Evolutionary conservation across 2,797 vertebrate species (phyloP).

Genomic region (Phoebastria nigripes): DNA sequence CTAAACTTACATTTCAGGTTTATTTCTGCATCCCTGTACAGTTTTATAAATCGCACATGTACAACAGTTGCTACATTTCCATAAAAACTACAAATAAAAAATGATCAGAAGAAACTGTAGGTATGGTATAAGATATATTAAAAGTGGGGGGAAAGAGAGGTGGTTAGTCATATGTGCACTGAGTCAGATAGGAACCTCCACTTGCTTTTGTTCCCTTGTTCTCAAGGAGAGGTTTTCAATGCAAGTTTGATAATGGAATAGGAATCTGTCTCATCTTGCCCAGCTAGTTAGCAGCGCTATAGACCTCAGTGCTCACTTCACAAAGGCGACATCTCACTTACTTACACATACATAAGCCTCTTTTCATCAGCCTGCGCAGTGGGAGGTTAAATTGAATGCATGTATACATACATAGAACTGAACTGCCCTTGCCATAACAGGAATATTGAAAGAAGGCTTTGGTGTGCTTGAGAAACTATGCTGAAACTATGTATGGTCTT

Average conservation of each 20-base stretch:
- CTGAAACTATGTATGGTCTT: neutral
- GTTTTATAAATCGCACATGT: neutral
- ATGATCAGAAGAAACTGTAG: neutral
- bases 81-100: neutral
- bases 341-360: neutral
- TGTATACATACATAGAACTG: neutral
- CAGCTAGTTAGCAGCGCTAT: neutral
- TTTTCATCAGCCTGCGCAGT: neutral
- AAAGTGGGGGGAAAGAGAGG: neutral
- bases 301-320: neutral
- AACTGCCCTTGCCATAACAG: neutral
- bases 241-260: neutral
- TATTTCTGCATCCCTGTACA: neutral
- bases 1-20: neutral
- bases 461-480: neutral
- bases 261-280: neutral
- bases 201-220: neutral
- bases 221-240: neutral
- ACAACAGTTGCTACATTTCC: neutral
- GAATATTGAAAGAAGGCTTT: neutral
- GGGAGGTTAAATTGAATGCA: neutral
- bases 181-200: neutral
- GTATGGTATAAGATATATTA: neutral
- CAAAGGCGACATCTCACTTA: neutral
- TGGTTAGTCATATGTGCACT: neutral